phyloP scores from a whole-genome alignment of 2,888 invertebrate species.

The Uropetala carovei region DNA sequence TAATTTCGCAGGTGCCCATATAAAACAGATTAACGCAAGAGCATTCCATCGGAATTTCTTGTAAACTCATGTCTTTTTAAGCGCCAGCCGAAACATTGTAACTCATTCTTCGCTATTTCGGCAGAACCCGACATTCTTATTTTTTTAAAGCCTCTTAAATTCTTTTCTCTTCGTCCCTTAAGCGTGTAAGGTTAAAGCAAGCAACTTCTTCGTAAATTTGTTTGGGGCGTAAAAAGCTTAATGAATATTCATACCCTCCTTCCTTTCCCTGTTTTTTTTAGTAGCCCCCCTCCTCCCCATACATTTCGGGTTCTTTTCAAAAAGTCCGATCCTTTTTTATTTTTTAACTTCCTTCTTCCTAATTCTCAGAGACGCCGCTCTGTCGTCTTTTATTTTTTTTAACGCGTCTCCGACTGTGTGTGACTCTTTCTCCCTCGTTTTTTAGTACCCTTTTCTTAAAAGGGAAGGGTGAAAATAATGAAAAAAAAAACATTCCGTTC shows the following conservation, averaged over 20 bases:
- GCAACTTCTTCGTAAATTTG: background rate
- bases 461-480: background rate
- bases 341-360: background rate
- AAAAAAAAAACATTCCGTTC: background rate
- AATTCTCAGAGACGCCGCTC: conserved; percentile 5
- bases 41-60: no score
- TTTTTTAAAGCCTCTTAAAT: background rate
- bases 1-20: no score
- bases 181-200: background rate
- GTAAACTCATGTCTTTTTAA: background rate
- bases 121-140: background rate
- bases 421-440: background rate
- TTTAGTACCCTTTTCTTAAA: background rate
- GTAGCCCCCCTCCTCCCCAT: background rate
- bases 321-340: background rate
- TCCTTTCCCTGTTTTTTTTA: background rate
- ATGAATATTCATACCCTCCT: conserved; percentile 15
- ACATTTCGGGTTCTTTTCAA: background rate
- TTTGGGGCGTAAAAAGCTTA: background rate
- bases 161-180: background rate
- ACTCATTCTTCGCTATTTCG: background rate
- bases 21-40: no score
- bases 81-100: background rate
- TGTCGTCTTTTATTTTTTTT: background rate
- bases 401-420: background rate